Evolutionary conservation across 2,888 invertebrate genomes (phyloP).

Genomic region (Micoletzkya japonica): DNA sequence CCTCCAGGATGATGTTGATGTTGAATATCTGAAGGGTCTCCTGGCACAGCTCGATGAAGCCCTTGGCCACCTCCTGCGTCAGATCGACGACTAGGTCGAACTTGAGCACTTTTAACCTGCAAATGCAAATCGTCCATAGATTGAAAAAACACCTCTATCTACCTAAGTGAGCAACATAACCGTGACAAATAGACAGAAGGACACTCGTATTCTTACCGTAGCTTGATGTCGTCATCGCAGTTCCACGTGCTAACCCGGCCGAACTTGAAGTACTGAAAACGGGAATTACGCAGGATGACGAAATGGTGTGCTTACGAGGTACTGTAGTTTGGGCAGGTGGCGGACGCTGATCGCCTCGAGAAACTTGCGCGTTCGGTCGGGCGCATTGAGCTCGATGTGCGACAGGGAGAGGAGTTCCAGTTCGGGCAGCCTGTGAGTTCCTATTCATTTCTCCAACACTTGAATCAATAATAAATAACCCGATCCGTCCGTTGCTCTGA

Average conservation of each 20-base stretch:
- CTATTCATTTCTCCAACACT: too few relatives aligned
- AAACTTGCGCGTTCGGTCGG: background rate
- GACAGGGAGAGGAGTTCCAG: background rate
- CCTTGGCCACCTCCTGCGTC: background rate
- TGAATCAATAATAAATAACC: too few relatives aligned
- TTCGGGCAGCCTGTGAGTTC: background rate
- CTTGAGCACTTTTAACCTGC: conserved; percentile 2
- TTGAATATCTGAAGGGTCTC: background rate
- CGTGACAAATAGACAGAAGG: too few relatives aligned
- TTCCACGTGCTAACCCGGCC: too few relatives aligned
- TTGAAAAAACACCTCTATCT: background rate
- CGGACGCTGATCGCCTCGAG: background rate
- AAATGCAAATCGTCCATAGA: background rate
- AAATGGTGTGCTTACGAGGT: background rate
- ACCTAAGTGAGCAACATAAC: too few relatives aligned
- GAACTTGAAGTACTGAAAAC: background rate
- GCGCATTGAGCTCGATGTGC: background rate
- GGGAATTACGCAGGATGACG: background rate
- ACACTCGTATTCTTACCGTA: too few relatives aligned
- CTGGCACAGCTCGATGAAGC: background rate
- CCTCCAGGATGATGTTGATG: background rate
- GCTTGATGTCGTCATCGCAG: too few relatives aligned
- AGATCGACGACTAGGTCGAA: conserved; percentile 16
- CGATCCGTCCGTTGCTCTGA: too few relatives aligned
- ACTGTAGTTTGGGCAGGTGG: background rate